These are phyloP conservation scores for Cyclopterus lumpus DNA, from an alignment of 2,797 vertebrate genomes.

Conservation along the genomic window DNA sequence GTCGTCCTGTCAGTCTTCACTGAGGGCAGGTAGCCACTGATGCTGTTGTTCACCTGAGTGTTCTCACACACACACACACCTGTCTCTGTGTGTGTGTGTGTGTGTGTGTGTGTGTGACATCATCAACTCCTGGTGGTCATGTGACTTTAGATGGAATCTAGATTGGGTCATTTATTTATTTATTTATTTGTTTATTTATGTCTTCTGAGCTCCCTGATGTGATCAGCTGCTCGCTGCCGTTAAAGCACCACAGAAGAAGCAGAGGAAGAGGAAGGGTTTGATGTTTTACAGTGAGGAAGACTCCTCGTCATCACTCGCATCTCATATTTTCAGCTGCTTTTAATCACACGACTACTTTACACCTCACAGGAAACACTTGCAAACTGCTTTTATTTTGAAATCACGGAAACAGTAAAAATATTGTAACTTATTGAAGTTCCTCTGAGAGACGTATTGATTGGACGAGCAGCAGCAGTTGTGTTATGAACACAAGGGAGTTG, in stretches of 20 bases:
- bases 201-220: neutral
- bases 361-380: neutral
- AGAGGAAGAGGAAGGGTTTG: neutral
- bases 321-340: neutral
- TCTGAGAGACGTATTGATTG: too few relatives aligned
- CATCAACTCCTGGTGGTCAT: constrained; percentile 28
- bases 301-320: neutral
- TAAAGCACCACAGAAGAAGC: neutral
- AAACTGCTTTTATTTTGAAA: neutral
- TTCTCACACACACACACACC: constrained; percentile 79
- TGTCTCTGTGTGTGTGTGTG: neutral
- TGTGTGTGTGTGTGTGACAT: neutral
- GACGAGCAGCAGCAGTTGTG: too few relatives aligned
- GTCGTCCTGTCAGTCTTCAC: constrained; percentile 28
- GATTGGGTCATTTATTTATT: neutral
- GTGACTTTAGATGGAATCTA: constrained; percentile 52
- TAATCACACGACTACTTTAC: neutral
- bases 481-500: too few relatives aligned
- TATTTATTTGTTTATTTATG: neutral
- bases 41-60: constrained; percentile 81
- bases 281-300: too few relatives aligned
- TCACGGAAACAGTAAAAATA: too few relatives aligned
- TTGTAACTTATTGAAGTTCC: too few relatives aligned
- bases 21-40: constrained; percentile 78
- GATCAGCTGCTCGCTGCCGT: neutral